A percentile compares a stretch with the other conserved stretches of the same genome.
Evolutionary conservation across 2,113 vertebrate species (phyloP).

Genomic region (Charadrius vociferus): DNA sequence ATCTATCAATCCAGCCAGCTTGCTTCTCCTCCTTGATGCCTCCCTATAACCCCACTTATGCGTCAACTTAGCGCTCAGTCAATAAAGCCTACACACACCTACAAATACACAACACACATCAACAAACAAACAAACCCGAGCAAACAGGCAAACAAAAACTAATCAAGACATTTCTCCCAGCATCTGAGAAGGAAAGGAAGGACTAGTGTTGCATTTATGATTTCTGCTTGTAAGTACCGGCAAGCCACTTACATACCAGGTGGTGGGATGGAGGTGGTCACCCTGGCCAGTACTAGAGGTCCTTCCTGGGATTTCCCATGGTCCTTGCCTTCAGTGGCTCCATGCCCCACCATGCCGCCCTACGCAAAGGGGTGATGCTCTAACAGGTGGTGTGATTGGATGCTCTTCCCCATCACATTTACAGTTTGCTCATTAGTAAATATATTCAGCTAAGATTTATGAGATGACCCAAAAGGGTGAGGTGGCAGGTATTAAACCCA

Average conservation of each 20-base stretch:
- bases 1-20: background rate
- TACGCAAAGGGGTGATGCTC: background rate
- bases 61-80: background rate
- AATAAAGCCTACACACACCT: background rate
- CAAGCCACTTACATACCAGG: rapidly evolving
- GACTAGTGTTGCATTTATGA: background rate
- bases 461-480: background rate
- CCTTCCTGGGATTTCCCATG: background rate
- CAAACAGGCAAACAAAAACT: background rate
- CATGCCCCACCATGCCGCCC: background rate
- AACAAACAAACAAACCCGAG: constrained; percentile 19
- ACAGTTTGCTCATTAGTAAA: background rate
- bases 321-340: background rate
- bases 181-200: background rate
- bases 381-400: too few species aligned
- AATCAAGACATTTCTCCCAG: background rate
- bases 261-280: rapidly evolving
- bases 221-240: background rate
- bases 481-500: background rate
- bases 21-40: background rate
- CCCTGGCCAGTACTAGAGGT: background rate
- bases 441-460: background rate
- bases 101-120: background rate
- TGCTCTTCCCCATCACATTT: background rate
- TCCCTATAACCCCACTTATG: background rate